Conservation (phyloP, 64 coral and sea anemone species). For the Stylophora pistillata region DNA sequence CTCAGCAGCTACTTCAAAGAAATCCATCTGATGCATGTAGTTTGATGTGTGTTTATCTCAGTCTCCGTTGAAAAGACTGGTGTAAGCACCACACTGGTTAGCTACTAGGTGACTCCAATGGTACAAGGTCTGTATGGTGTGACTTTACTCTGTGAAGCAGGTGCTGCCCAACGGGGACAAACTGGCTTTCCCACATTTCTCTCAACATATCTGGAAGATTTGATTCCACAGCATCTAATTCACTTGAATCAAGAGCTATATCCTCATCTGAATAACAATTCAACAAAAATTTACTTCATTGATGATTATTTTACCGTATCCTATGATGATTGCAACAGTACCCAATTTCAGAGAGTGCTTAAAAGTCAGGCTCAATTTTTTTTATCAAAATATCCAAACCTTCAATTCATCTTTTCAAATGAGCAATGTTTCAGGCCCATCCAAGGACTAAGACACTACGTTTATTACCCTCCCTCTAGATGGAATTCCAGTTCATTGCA, state of each 20-base stretch:
- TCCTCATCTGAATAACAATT: constrained; percentile 81
- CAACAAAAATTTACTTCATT: neutral
- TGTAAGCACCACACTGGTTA: constrained; percentile 4
- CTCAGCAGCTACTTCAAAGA: too few relatives aligned
- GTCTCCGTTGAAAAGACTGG: neutral
- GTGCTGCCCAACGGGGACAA: constrained; percentile 87
- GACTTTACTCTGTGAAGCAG: constrained; percentile 80
- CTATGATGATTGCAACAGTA: too few relatives aligned
- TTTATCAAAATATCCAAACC: too few relatives aligned
- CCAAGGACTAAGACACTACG: too few relatives aligned
- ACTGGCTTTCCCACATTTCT: constrained; percentile 86
- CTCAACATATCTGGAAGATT: constrained; percentile 59
- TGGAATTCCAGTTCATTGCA: too few relatives aligned
- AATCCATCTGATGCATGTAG: neutral
- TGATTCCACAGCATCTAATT: constrained; percentile 48
- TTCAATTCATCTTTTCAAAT: too few relatives aligned
- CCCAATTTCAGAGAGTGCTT: too few relatives aligned
- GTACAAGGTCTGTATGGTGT: constrained; percentile 93
- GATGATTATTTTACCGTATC: neutral
- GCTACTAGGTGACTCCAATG: constrained; percentile 72
- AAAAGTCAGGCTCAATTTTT: too few relatives aligned
- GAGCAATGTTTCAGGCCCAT: too few relatives aligned
- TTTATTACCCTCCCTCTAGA: too few relatives aligned
- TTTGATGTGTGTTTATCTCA: neutral
- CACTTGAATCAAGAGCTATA: constrained; percentile 61